Percentiles rank a stretch among this genome's conserved stretches.
phyloP scores from a whole-genome alignment of 2,888 invertebrate species.

The Cheilosia urbana region DNA sequence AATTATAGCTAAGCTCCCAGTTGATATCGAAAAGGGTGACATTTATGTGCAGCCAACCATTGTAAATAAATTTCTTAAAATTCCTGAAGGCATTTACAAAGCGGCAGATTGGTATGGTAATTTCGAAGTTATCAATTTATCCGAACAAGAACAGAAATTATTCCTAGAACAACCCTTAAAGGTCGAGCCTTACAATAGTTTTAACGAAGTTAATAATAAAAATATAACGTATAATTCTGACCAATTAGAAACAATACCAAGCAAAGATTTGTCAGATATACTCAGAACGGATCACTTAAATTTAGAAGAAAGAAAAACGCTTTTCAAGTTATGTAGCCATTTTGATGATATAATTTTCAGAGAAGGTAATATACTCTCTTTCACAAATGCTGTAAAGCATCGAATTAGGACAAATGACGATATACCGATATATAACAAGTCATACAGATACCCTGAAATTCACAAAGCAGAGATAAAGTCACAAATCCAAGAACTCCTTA shows the following conservation, averaged over 20 bases:
- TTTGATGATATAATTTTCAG: slow-evolving; percentile 24
- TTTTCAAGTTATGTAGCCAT: background rate
- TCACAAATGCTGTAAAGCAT: slow-evolving; percentile 43
- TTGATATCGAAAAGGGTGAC: background rate
- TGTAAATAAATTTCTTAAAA: background rate
- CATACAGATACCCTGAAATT: slow-evolving; percentile 21
- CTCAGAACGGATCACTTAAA: background rate
- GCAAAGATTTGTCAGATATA: background rate
- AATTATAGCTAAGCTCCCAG: slow-evolving; percentile 4
- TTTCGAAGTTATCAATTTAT: background rate
- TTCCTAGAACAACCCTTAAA: slow-evolving; percentile 10
- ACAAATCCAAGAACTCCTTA: slow-evolving; percentile 11
- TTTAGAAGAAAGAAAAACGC: background rate
- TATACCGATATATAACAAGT: slow-evolving; percentile 12
- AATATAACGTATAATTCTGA: background rate
- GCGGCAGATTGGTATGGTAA: background rate
- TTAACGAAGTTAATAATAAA: background rate
- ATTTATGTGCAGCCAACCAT: background rate
- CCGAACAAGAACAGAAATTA: background rate
- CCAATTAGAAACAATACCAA: background rate
- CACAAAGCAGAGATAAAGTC: slow-evolving; percentile 20
- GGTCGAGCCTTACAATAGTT: background rate
- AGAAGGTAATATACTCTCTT: slow-evolving; percentile 15
- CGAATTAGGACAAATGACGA: slow-evolving; percentile 17
- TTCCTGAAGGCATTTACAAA: slow-evolving; percentile 7